Evolutionary conservation across 2,797 vertebrate genomes (phyloP).

Genomic region (Sebastes trivittatus): DNA sequence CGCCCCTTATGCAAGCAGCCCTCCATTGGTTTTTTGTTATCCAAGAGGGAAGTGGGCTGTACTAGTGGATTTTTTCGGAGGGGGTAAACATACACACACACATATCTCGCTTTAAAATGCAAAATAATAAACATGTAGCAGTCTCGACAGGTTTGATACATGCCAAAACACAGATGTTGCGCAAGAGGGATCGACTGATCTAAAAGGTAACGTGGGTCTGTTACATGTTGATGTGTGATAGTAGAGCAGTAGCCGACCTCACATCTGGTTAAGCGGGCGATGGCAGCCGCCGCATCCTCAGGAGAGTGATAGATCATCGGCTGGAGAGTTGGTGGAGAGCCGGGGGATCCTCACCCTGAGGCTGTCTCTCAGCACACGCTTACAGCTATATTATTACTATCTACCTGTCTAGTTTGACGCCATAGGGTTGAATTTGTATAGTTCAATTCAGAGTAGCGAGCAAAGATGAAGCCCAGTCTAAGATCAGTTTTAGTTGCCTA

Average conservation of each 20-base stretch:
- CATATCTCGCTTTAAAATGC: neutral
- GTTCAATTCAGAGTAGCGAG: neutral
- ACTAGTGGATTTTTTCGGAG: slow-evolving; percentile 1
- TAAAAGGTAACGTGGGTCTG: slow-evolving; percentile 51
- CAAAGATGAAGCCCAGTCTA: no score
- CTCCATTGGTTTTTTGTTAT: slow-evolving; percentile 19
- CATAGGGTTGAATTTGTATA: neutral
- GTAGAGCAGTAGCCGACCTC: neutral
- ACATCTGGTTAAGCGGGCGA: slow-evolving; percentile 36
- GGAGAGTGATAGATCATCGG: slow-evolving; percentile 17
- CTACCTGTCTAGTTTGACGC: neutral
- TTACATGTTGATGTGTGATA: neutral
- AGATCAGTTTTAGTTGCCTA: neutral
- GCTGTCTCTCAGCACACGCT: neutral
- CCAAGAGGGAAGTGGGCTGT: slow-evolving; percentile 19
- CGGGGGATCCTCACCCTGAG: neutral
- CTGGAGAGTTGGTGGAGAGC: slow-evolving; percentile 21
- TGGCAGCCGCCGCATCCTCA: slow-evolving; percentile 23
- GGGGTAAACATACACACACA: neutral
- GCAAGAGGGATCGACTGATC: neutral
- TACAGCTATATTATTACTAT: no score
- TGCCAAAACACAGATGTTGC: neutral
- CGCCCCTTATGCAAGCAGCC: slow-evolving; percentile 35
- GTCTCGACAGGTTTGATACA: neutral
- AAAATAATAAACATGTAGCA: slow-evolving; percentile 39